Base-by-base conservation (phyloP, 2,113 vertebrate genomes). In the Natator depressus region DNA sequence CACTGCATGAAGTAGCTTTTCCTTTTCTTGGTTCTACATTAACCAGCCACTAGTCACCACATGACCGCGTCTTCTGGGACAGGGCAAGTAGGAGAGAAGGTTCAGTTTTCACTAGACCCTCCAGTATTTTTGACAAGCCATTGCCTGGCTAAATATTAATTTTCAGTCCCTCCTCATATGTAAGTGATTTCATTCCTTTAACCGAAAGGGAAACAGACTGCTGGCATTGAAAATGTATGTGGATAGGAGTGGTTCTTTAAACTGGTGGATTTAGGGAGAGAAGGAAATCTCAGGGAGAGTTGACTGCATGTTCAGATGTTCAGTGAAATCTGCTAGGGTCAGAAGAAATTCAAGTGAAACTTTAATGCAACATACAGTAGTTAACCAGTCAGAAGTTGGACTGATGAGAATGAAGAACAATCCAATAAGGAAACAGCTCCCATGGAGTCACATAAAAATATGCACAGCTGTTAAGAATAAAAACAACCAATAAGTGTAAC, bases 391-490 rank as follows among this genome's bases (percentile, higher is more conserved):
- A 22, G 69, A 89, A 94, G 79, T 82, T 42, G 46, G 65, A 89
- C 46, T 14, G 16, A 57, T 78, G n/a, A n/a, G 90, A 81, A 79
- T 29, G 79, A 92, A 88, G 50, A 87, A 20, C 65, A 88, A 95
- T 91, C 54, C 24, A 54, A 57, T 83, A 87, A 86, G 82, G 50
- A 13, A 91, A 27, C 82, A 93, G 35, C 27, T 94, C 75, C 83
- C 80, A 16, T 2, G 31, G 85, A 91, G 82, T 35, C 49, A 42
- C 12, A 46, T 3, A 42, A 62, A 84, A 85, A n/a, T 49, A 50
- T 27, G 57, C 16, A 38, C 82, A 24, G 9, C 14, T 84, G n/a
- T 83, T 96, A 95, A 85, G 89, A 93, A 80, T 57, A 69, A 69
- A 90, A 96, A 53, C 51, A 51, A 27, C 25, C 3, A 57, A 12